Evolutionary conservation across 2,113 vertebrate species (phyloP).

Genomic region (Macquaria ambigua): DNA sequence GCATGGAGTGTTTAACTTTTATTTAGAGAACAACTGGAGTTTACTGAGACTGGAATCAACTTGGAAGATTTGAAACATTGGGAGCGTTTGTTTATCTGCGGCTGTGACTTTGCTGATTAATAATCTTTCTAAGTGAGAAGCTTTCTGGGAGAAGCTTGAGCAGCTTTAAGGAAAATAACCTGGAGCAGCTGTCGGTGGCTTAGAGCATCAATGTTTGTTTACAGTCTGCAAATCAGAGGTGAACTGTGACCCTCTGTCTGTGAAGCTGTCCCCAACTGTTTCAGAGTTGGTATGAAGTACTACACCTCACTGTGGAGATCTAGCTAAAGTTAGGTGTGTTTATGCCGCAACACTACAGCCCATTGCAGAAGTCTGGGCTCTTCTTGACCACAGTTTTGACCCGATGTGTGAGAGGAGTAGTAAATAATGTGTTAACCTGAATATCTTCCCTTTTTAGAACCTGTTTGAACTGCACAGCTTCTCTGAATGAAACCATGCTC

Average conservation of each 20-base stretch:
- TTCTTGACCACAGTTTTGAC: neutral
- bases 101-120: neutral
- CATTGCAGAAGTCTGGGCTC: neutral
- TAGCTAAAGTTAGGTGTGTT: neutral
- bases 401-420: neutral
- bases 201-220: neutral
- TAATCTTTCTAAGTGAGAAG: neutral
- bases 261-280: neutral
- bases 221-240: constrained; percentile 1
- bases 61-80: neutral
- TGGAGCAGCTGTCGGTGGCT: neutral
- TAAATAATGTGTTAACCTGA: neutral
- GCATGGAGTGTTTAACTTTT: neutral
- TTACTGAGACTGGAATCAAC: neutral
- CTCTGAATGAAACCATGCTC: neutral
- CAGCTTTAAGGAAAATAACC: neutral
- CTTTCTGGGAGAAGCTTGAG: neutral
- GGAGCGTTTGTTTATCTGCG: neutral
- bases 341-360: neutral
- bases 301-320: neutral
- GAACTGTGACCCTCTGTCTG: neutral
- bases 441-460: neutral
- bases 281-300: neutral
- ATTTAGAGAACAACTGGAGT: neutral
- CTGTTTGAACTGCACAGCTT: neutral